Conservation (phyloP, 2,888 invertebrate genomes). For the Coleophora deauratella region DNA sequence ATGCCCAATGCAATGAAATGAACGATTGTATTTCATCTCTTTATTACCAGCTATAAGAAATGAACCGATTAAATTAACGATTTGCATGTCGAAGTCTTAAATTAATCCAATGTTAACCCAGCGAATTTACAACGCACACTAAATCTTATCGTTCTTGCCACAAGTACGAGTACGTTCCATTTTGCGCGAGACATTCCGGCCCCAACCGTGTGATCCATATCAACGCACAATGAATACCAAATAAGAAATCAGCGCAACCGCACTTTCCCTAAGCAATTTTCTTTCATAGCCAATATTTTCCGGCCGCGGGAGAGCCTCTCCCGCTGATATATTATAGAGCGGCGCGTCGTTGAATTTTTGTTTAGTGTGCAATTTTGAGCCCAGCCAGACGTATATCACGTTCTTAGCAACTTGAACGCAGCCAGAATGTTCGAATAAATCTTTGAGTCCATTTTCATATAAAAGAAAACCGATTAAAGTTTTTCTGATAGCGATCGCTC, state of each 20-base stretch:
- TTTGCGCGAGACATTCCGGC: slow-evolving; percentile 31
- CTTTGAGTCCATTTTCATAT: slow-evolving; percentile 71
- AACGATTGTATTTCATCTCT: neutral
- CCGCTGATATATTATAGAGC: slow-evolving; percentile 55
- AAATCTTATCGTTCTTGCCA: slow-evolving; percentile 14
- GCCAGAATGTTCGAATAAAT: slow-evolving; percentile 67
- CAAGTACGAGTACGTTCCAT: slow-evolving; percentile 19
- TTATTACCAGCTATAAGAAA: neutral
- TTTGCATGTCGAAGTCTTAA: no score
- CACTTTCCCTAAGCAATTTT: slow-evolving; percentile 60
- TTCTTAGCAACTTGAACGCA: slow-evolving; percentile 53
- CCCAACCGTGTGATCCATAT: slow-evolving; percentile 48
- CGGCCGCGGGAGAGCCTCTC: slow-evolving; percentile 38
- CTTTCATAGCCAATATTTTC: slow-evolving; percentile 60
- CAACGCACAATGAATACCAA: slow-evolving; percentile 66
- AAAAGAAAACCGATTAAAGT: slow-evolving; percentile 73
- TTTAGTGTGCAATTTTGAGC: slow-evolving; percentile 61
- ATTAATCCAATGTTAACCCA: no score
- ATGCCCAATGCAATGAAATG: slow-evolving; percentile 11
- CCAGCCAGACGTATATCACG: slow-evolving; percentile 54
- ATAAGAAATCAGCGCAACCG: slow-evolving; percentile 66
- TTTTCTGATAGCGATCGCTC: slow-evolving; percentile 68
- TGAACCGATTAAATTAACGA: no score
- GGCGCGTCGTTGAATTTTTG: slow-evolving; percentile 56
- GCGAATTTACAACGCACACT: no score